Evolutionary conservation across 2,888 invertebrate genomes (phyloP).

Genomic region (Alloplasta piceator): DNA sequence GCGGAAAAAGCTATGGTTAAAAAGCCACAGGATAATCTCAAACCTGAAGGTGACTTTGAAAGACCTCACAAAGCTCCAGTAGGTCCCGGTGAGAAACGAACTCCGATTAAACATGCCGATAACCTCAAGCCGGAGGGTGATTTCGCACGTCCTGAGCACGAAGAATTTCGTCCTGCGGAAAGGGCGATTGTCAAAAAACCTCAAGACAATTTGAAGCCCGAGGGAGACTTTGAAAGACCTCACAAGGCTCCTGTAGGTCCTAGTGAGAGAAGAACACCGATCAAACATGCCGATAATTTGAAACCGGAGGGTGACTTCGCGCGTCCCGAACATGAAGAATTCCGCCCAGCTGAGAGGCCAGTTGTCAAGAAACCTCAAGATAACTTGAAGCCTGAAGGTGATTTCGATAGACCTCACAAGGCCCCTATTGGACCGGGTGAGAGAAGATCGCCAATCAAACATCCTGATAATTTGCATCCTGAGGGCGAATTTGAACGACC

Average conservation of each 20-base stretch:
- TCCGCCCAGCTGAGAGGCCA: constrained; percentile 80
- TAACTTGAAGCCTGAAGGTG: constrained; percentile 84
- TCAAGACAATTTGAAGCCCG: constrained; percentile 82
- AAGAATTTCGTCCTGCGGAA: constrained; percentile 62
- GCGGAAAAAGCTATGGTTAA: constrained; percentile 74
- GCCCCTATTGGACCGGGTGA: constrained; percentile 85
- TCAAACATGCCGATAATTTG: constrained; percentile 85
- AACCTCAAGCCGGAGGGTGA: constrained; percentile 83
- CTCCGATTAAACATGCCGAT: constrained; percentile 85
- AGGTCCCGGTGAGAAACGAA: constrained; percentile 82
- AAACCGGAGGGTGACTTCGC: constrained; percentile 85
- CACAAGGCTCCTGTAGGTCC: constrained; percentile 72
- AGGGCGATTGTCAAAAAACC: constrained; percentile 77
- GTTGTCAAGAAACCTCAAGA: constrained; percentile 83
- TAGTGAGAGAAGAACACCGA: constrained; percentile 78
- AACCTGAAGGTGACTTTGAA: constrained; percentile 84
- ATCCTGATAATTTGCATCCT: constrained; percentile 84
- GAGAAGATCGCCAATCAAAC: constrained; percentile 79
- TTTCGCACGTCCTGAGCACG: constrained; percentile 72
- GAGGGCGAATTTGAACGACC: constrained; percentile 86
- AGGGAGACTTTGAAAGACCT: constrained; percentile 85
- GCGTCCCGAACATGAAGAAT: constrained; percentile 76
- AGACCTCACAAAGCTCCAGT: constrained; percentile 82
- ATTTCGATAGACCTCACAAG: constrained; percentile 84
- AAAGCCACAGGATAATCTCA: constrained; percentile 71